These are phyloP conservation scores for Acromyrmex charruanus DNA, from an alignment of 1,140 invertebrate genomes.

Conservation along the genomic window DNA sequence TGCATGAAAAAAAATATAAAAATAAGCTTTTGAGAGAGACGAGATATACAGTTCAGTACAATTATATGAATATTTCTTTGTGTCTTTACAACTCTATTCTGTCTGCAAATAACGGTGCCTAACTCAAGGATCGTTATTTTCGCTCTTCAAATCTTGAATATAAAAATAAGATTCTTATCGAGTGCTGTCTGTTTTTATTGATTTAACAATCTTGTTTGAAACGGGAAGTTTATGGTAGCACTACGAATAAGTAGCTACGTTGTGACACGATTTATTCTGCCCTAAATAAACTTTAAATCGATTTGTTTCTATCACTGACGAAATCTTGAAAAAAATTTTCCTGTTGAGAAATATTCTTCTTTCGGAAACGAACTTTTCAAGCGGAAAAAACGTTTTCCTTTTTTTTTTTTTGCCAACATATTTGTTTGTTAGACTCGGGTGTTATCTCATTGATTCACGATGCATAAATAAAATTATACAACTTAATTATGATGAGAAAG, in stretches of 20 bases:
- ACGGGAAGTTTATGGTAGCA: background rate
- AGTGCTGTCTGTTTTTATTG: background rate
- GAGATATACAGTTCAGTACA: too few relatives aligned
- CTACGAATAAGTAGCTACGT: background rate
- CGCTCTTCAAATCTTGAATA: slow-evolving; percentile 10
- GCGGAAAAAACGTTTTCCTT: background rate
- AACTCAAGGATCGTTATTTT: background rate
- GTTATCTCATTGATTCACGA: background rate
- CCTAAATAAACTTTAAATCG: slow-evolving; percentile 9
- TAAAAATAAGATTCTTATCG: slow-evolving; percentile 35
- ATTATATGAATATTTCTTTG: background rate
- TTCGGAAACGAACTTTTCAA: background rate
- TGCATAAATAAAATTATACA: slow-evolving; percentile 43
- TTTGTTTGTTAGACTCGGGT: background rate
- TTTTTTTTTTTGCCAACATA: background rate
- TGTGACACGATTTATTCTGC: background rate
- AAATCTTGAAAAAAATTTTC: background rate
- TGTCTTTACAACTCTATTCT: background rate
- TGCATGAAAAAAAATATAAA: background rate
- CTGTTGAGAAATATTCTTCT: background rate
- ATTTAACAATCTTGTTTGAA: slow-evolving; percentile 20
- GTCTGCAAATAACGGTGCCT: background rate
- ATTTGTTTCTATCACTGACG: background rate
- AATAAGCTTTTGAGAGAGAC: background rate
- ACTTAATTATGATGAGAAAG: slow-evolving; percentile 24